Conservation (phyloP, 2,113 vertebrate species). For the Callospermophilus lateralis region DNA sequence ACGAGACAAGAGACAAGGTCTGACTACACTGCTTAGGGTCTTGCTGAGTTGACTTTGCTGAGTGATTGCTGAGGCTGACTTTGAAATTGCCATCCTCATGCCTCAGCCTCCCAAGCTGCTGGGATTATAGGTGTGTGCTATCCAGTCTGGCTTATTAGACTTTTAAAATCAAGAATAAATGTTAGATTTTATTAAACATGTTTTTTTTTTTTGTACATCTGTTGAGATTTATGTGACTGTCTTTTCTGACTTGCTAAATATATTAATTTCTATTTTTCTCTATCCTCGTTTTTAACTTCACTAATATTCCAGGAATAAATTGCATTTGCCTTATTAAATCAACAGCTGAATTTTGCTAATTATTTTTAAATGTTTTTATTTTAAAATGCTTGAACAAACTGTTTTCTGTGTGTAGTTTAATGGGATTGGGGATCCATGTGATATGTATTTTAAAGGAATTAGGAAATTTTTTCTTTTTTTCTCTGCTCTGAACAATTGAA, state of each 20-base stretch:
- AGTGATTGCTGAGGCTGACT: too few relatives aligned
- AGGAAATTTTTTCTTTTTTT: not conserved
- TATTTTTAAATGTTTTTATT: constrained; percentile 44
- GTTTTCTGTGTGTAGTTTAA: not conserved
- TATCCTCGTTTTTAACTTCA: not conserved
- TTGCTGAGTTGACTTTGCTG: too few relatives aligned
- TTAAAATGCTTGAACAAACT: not conserved
- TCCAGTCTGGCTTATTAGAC: not conserved
- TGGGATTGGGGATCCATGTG: not conserved
- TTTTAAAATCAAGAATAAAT: not conserved
- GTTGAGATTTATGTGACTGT: not conserved
- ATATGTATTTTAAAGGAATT: not conserved
- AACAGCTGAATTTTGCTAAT: not conserved
- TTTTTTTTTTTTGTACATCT: not conserved
- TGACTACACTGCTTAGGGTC: too few relatives aligned
- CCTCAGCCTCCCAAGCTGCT: too few relatives aligned
- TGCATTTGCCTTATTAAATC: not conserved
- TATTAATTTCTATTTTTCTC: constrained; percentile 11
- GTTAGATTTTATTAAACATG: not conserved
- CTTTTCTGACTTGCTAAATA: not conserved
- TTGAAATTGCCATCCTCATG: too few relatives aligned
- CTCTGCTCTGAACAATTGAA: constrained; percentile 32
- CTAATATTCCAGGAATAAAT: not conserved
- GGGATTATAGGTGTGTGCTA: too few relatives aligned
- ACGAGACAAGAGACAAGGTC: too few relatives aligned